A percentile compares a stretch with the other conserved stretches of the same genome.
phyloP scores from a whole-genome alignment of 2,113 vertebrate species.

The Cynocephalus volans region DNA sequence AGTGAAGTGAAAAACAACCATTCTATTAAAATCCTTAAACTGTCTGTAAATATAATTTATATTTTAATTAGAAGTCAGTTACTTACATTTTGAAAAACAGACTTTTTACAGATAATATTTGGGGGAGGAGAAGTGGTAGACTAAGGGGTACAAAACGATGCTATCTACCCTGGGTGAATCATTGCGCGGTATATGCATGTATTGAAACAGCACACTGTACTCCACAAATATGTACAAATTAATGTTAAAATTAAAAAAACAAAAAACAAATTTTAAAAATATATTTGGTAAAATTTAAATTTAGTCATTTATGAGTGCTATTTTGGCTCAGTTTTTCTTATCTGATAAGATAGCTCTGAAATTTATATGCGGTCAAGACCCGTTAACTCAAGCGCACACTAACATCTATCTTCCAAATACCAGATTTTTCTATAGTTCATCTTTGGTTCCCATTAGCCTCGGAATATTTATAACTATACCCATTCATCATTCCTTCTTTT shows the following conservation, averaged over 20 bases:
- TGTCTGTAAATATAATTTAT: neutral
- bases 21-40: constrained; percentile 51
- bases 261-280: constrained; percentile 24
- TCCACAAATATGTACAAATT: too few species aligned
- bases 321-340: constrained; percentile 69
- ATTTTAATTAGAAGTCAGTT: constrained; percentile 30
- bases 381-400: constrained; percentile 57
- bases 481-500: constrained; percentile 72
- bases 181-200: too few species aligned
- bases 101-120: neutral
- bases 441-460: constrained; percentile 77
- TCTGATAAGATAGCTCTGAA: constrained; percentile 61
- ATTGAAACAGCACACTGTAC: too few species aligned
- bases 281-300: constrained; percentile 53
- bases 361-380: constrained; percentile 71
- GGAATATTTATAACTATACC: constrained; percentile 67
- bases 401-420: constrained; percentile 47
- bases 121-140: too few species aligned
- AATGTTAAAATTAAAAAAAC: too few species aligned
- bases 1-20: neutral
- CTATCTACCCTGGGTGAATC: too few species aligned
- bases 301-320: neutral
- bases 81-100: constrained; percentile 55
- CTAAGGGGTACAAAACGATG: too few species aligned
- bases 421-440: constrained; percentile 72